These are phyloP conservation scores for Catharus bicknelli DNA, from an alignment of 2,113 vertebrate genomes.

Conservation along the genomic window DNA sequence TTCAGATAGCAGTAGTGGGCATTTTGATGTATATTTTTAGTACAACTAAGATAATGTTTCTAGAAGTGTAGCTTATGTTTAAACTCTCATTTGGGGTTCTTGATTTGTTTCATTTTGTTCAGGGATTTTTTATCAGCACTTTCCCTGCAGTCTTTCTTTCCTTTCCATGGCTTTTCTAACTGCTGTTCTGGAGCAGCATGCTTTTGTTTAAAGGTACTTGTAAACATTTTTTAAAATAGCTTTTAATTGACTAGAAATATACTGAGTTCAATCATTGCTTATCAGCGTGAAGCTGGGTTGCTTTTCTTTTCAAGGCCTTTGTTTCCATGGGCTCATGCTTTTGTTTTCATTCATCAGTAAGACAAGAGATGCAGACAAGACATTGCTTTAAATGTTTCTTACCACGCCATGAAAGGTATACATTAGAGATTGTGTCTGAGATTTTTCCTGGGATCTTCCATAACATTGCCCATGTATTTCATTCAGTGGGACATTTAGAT, in stretches of 20 bases:
- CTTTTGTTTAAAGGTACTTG: neutral
- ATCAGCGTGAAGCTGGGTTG: neutral
- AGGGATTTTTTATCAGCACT: neutral
- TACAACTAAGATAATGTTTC: neutral
- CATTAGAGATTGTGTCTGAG: neutral
- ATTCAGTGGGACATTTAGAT: neutral
- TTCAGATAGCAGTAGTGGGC: conserved; percentile 44
- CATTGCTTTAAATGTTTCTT: neutral
- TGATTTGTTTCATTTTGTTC: neutral
- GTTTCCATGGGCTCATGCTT: neutral
- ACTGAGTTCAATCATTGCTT: neutral
- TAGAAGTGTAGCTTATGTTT: neutral
- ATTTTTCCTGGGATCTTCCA: neutral
- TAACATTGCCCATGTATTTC: neutral
- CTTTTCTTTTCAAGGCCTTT: neutral
- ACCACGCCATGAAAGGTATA: neutral
- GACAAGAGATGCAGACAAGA: neutral
- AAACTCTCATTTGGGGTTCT: conserved; percentile 21
- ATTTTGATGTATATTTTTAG: conserved; percentile 47
- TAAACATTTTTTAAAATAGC: neutral
- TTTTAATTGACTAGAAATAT: neutral
- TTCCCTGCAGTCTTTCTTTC: neutral
- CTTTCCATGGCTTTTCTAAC: neutral
- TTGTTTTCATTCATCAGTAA: neutral
- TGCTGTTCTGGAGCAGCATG: neutral